Percentiles rank a stretch among this genome's conserved stretches.
Conservation (phyloP, 2,797 vertebrate genomes). For the Epinephelus coioides region DNA sequence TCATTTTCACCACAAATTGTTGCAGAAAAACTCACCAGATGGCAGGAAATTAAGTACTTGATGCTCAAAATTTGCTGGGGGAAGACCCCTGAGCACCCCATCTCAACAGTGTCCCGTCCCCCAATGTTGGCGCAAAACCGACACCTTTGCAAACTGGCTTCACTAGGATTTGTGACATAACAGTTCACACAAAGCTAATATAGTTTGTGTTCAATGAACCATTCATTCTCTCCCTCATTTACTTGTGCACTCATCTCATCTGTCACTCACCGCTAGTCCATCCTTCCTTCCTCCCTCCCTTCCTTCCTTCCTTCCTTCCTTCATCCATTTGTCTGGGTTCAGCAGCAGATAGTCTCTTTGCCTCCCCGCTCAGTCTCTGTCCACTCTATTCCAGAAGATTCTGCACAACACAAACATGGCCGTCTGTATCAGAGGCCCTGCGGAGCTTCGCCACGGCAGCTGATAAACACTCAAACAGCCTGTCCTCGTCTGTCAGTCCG, state of each 20-base stretch:
- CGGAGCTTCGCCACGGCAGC: neutral
- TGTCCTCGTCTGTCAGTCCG: conserved; percentile 49
- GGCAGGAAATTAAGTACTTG: no score
- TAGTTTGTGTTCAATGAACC: neutral
- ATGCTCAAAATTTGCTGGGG: no score
- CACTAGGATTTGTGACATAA: neutral
- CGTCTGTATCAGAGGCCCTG: conserved; percentile 1
- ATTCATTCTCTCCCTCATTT: neutral
- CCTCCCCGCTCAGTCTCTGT: neutral
- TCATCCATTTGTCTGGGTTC: neutral
- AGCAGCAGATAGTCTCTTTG: neutral
- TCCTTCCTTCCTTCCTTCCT: neutral
- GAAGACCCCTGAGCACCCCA: no score
- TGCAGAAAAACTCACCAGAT: no score
- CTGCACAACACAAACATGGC: conserved; percentile 23
- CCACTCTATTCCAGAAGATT: conserved; percentile 5
- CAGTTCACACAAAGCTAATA: neutral
- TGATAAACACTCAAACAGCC: conserved; percentile 43
- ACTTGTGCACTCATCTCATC: neutral
- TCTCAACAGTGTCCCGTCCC: no score
- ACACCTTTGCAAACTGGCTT: no score
- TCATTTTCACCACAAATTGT: no score
- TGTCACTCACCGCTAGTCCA: neutral
- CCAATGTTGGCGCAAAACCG: no score
- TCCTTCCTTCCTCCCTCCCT: neutral